A percentile compares a stretch with the other conserved stretches of the same genome.
phyloP scores from a whole-genome alignment of 2,113 vertebrate genomes.

The Takifugu bimaculatus region DNA sequence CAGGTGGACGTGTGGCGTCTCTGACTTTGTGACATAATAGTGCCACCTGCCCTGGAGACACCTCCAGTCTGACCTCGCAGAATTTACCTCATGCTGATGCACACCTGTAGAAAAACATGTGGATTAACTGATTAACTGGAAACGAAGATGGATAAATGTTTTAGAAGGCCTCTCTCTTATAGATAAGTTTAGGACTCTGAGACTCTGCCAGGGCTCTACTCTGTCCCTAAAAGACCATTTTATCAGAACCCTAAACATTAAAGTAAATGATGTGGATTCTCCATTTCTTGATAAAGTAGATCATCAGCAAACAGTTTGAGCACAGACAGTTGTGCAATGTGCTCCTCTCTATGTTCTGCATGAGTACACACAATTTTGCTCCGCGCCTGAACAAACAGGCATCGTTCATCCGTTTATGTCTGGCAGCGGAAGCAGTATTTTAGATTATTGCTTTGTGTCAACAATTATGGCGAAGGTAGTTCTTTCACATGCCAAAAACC shows the following conservation, averaged over 20 bases:
- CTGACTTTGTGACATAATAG: conserved; percentile 35
- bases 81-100: conserved; percentile 18
- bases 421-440: conserved; percentile 25
- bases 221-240: conserved; percentile 27
- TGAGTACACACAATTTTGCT: conserved; percentile 23
- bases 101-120: conserved; percentile 1
- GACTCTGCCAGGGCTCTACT: background rate
- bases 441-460: conserved; percentile 27
- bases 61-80: conserved; percentile 32
- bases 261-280: conserved; percentile 13
- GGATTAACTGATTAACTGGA: conserved; percentile 1
- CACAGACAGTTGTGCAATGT: background rate
- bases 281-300: conserved; percentile 26
- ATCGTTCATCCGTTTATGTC: conserved; percentile 43
- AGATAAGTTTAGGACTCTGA: background rate
- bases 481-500: conserved; percentile 23
- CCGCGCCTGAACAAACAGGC: conserved; percentile 28
- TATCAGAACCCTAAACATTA: conserved; percentile 8
- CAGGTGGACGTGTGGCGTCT: conserved; percentile 38
- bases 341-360: conserved; percentile 3
- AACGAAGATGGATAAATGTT: background rate
- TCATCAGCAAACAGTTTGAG: background rate
- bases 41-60: conserved; percentile 30
- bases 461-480: conserved; percentile 20
- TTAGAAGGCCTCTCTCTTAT: background rate